phyloP scores from a whole-genome alignment of 2,797 vertebrate genomes.

The Sebastes ruberrimus region DNA sequence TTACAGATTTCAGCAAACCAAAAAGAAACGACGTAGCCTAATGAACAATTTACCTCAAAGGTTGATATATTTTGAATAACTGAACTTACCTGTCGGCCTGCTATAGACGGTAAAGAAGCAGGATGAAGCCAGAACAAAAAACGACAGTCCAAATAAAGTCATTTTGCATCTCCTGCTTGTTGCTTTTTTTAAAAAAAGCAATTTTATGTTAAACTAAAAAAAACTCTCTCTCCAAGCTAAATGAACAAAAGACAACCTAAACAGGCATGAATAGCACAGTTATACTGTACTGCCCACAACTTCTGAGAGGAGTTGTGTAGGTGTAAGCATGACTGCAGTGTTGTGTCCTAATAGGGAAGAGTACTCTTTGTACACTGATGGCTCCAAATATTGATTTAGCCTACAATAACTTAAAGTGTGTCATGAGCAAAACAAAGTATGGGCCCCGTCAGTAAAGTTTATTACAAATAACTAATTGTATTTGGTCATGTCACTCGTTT shows the following conservation, averaged over 20 bases:
- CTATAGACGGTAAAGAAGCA: constrained; percentile 30
- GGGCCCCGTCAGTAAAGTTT: not conserved
- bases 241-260: not conserved
- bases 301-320: not conserved
- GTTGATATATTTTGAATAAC: not conserved
- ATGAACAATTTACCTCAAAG: not conserved
- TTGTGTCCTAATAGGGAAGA: constrained; percentile 32
- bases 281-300: not conserved
- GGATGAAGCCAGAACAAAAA: constrained; percentile 46
- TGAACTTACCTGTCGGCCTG: constrained; percentile 58
- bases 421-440: constrained; percentile 37
- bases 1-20: not conserved
- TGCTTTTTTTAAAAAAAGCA: not conserved
- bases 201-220: not conserved
- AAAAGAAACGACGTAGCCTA: not conserved
- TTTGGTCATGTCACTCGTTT: not conserved
- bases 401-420: constrained; percentile 26
- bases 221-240: not conserved
- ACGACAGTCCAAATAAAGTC: constrained; percentile 25
- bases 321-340: constrained; percentile 9
- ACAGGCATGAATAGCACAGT: not conserved
- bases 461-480: not conserved
- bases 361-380: constrained; percentile 56
- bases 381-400: constrained; percentile 71
- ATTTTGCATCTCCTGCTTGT: constrained; percentile 39